Evolutionary conservation across 2,797 vertebrate species (phyloP).

Genomic region (Xyrichtys novacula): DNA sequence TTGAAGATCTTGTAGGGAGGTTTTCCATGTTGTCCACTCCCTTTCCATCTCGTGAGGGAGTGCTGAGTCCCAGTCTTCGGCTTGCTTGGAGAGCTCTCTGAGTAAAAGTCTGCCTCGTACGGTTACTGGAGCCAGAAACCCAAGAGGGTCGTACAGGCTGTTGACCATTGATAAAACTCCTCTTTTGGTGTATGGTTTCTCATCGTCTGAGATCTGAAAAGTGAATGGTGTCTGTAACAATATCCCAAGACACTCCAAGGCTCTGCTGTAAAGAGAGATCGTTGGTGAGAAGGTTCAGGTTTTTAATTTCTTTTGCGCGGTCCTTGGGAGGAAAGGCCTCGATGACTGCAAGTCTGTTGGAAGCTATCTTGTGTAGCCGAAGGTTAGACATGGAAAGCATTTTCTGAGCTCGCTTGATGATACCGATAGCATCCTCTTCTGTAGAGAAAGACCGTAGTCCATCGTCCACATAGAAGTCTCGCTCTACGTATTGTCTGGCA

Average conservation of each 20-base stretch:
- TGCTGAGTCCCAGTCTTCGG: not conserved
- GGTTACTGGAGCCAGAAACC: not conserved
- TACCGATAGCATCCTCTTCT: not conserved
- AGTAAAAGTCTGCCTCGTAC: not conserved
- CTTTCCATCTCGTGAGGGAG: not conserved
- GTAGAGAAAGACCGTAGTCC: not conserved
- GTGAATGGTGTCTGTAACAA: not conserved
- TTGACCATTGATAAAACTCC: constrained; percentile 1
- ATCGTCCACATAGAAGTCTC: not conserved
- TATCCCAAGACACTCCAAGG: not conserved
- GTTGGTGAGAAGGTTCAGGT: not conserved
- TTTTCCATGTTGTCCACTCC: too few relatives aligned
- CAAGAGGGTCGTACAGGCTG: not conserved
- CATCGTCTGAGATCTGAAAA: not conserved
- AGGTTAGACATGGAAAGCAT: not conserved
- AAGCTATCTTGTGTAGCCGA: not conserved
- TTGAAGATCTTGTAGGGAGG: too few relatives aligned
- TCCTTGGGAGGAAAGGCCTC: not conserved
- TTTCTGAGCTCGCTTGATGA: not conserved
- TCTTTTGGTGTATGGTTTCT: constrained; percentile 16
- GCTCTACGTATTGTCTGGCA: not conserved
- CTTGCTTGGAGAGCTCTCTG: not conserved
- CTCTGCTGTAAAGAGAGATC: too few relatives aligned
- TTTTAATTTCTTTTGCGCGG: not conserved
- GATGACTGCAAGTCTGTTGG: not conserved